Conservation (phyloP, 2,797 vertebrate genomes). For the Fistularia commersonii region DNA sequence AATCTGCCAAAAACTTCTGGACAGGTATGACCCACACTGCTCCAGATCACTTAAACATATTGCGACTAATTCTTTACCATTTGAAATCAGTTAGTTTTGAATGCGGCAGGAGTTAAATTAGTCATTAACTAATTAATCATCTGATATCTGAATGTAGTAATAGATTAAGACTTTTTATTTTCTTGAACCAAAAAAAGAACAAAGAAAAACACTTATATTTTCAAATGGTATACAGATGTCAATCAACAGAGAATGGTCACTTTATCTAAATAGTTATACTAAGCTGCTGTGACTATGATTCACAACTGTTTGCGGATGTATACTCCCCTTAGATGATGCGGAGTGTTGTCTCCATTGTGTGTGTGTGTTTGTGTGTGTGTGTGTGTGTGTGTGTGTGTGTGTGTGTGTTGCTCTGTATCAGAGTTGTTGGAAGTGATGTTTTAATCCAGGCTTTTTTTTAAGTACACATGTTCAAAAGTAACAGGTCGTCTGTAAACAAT, state of each 20-base stretch:
- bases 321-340: slow-evolving; percentile 13
- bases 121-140: background rate
- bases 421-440: background rate
- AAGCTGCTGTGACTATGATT: slow-evolving; percentile 49
- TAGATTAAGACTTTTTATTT: slow-evolving; percentile 1
- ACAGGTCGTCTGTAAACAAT: no score
- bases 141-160: background rate
- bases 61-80: background rate
- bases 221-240: background rate
- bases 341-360: background rate
- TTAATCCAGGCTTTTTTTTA: background rate
- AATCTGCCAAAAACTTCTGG: slow-evolving; percentile 61
- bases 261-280: slow-evolving; percentile 29
- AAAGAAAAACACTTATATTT: slow-evolving; percentile 5
- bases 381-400: no score
- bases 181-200: background rate
- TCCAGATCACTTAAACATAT: background rate
- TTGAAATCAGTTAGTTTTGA: no score
- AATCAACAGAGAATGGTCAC: background rate
- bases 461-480: background rate
- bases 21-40: slow-evolving; percentile 51
- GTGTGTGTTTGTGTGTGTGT: no score
- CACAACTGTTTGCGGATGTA: slow-evolving; percentile 15
- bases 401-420: no score
- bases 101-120: no score